Percentiles rank a stretch among this genome's conserved stretches.
Evolutionary conservation across 1,140 invertebrate species (phyloP).

Genomic region (Cephus cinctus): DNA sequence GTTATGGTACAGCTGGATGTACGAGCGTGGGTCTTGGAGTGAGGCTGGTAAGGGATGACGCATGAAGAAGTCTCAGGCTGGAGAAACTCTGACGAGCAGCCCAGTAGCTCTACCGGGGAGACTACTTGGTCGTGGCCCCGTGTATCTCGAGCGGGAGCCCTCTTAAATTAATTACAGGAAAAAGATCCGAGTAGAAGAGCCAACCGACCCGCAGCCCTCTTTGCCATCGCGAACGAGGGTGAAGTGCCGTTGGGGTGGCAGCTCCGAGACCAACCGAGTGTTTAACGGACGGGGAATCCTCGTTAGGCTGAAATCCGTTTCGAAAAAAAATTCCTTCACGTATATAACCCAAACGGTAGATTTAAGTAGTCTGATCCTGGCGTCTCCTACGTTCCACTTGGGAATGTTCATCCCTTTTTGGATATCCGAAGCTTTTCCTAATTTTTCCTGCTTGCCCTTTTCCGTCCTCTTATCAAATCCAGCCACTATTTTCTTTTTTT

Average conservation of each 20-base stretch:
- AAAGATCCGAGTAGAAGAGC: conserved; percentile 18
- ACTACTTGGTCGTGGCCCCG: no score
- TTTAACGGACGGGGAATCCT: conserved; percentile 14
- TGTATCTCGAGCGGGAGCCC: conserved; percentile 16
- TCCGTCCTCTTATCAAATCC: background rate
- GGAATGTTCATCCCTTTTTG: no score
- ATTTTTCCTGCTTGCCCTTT: background rate
- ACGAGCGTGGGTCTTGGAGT: no score
- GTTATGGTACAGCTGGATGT: no score
- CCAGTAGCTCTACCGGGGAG: no score
- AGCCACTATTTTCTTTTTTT: background rate
- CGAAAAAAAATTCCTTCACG: conserved; percentile 16
- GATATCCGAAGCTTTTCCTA: no score
- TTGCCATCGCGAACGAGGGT: no score
- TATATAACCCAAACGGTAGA: conserved; percentile 12
- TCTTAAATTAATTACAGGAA: conserved; percentile 31
- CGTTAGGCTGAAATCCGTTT: conserved; percentile 16
- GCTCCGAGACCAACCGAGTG: conserved; percentile 6
- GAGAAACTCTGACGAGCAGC: no score
- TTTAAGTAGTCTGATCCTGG: conserved; percentile 21
- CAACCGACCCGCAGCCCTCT: conserved; percentile 6
- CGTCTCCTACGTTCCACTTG: no score
- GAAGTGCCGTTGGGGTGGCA: no score
- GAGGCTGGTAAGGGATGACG: no score
- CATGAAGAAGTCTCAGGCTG: no score